phyloP scores from a whole-genome alignment of 2,888 invertebrate species.

The Cybosia mesomella region DNA sequence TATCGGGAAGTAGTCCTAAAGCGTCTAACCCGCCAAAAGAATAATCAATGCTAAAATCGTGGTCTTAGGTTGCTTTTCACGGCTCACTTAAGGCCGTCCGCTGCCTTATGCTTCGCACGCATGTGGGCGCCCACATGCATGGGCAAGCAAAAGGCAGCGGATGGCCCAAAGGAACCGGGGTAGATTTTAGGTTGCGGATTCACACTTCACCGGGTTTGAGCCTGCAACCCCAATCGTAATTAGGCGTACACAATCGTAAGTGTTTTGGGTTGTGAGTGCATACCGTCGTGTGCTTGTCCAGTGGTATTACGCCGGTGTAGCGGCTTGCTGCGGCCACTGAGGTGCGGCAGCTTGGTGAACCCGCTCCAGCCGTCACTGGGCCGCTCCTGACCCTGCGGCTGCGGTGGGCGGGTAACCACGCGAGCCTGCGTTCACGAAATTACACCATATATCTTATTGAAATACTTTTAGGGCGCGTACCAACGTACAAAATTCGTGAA shows the following conservation, averaged over 20 bases:
- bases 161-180: too few species aligned
- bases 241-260: too few species aligned
- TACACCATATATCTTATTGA: background rate
- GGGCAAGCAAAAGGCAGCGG: too few species aligned
- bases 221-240: background rate
- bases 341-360: conserved; percentile 85
- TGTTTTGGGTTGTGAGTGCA: conserved; percentile 15
- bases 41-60: too few species aligned
- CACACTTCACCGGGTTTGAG: background rate
- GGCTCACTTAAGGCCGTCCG: too few species aligned
- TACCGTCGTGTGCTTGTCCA: conserved; percentile 57
- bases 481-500: too few species aligned
- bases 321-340: conserved; percentile 83
- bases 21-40: too few species aligned
- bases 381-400: conserved; percentile 36
- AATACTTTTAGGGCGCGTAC: background rate
- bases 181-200: too few species aligned
- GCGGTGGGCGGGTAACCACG: conserved; percentile 51
- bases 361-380: conserved; percentile 71
- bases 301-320: conserved; percentile 78
- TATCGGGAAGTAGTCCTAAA: too few species aligned
- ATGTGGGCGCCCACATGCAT: too few species aligned
- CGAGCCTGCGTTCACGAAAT: conserved; percentile 42
- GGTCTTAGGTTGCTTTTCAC: too few species aligned
- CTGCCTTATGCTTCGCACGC: too few species aligned